A percentile compares a stretch with the other conserved stretches of the same genome.
phyloP scores from a whole-genome alignment of 1,140 invertebrate genomes.

The Drosophila serrata region DNA sequence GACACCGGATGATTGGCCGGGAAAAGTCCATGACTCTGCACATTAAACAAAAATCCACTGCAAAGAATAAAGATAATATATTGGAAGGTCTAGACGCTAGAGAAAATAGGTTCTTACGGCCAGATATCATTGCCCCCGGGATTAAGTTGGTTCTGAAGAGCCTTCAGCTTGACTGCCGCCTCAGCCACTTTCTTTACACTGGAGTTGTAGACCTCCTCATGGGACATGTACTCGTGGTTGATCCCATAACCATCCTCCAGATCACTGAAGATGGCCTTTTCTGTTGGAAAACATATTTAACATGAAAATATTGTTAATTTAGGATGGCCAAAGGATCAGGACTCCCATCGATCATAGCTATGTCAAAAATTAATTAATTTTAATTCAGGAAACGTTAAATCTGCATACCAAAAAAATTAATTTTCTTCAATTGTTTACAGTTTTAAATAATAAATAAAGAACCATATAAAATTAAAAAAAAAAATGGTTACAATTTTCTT shows the following conservation, averaged over 20 bases:
- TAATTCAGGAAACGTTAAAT: no score
- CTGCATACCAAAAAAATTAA: no score
- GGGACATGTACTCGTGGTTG: conserved; percentile 89
- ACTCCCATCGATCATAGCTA: background rate
- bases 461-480: no score
- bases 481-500: no score
- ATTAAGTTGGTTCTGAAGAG: conserved; percentile 89
- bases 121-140: conserved; percentile 89
- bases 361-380: background rate
- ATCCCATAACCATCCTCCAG: conserved; percentile 73
- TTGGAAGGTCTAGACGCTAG: no score
- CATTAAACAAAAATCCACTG: conserved; percentile 88
- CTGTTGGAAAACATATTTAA: conserved; percentile 24
- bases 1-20: conserved; percentile 93
- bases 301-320: background rate
- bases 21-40: conserved; percentile 87
- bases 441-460: no score
- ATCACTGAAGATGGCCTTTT: conserved; percentile 62
- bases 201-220: conserved; percentile 94
- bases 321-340: no score
- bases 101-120: no score
- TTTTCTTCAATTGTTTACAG: no score
- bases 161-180: conserved; percentile 90
- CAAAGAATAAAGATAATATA: conserved; percentile 85
- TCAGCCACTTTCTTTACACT: conserved; percentile 91